Conservation (phyloP, 1,140 invertebrate species). For the Calephelis nemesis region DNA sequence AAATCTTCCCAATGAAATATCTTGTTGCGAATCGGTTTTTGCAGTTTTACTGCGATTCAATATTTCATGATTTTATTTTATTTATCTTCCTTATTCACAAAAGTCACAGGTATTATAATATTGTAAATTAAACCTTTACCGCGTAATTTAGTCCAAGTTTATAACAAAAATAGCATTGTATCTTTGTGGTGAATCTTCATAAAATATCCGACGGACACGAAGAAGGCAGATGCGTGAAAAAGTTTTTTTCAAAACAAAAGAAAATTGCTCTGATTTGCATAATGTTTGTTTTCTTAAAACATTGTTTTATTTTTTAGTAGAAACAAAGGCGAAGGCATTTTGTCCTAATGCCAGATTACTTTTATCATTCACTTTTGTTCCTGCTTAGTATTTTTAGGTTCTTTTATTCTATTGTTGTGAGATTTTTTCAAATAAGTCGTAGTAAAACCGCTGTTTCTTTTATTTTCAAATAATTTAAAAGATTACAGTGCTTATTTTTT, state of each 20-base stretch:
- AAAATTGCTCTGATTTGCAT: conserved; percentile 31
- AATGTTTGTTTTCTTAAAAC: conserved; percentile 35
- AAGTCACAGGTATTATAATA: too few species aligned
- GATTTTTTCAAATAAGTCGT: not conserved
- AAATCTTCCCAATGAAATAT: too few species aligned
- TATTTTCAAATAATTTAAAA: not conserved
- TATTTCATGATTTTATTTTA: too few species aligned
- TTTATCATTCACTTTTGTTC: conserved; percentile 14
- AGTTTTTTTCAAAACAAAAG: conserved; percentile 30
- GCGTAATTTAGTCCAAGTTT: too few species aligned
- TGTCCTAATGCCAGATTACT: conserved; percentile 18
- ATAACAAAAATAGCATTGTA: too few species aligned
- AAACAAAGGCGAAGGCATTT: conserved; percentile 10
- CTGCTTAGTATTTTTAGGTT: conserved; percentile 9
- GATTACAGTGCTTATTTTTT: too few species aligned
- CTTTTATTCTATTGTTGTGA: conserved; percentile 12
- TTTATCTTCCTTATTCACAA: too few species aligned
- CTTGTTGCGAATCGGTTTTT: too few species aligned
- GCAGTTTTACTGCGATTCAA: too few species aligned
- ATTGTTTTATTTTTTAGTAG: conserved; percentile 20
- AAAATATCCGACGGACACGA: not conserved
- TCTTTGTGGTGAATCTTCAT: too few species aligned
- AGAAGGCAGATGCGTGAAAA: not conserved
- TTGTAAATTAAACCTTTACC: too few species aligned
- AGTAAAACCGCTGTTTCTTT: not conserved